Evolutionary conservation across 2,797 vertebrate genomes (phyloP), one percentile per base, ranked within the genome.

Genomic region (Tolypeutes matacus): DNA sequence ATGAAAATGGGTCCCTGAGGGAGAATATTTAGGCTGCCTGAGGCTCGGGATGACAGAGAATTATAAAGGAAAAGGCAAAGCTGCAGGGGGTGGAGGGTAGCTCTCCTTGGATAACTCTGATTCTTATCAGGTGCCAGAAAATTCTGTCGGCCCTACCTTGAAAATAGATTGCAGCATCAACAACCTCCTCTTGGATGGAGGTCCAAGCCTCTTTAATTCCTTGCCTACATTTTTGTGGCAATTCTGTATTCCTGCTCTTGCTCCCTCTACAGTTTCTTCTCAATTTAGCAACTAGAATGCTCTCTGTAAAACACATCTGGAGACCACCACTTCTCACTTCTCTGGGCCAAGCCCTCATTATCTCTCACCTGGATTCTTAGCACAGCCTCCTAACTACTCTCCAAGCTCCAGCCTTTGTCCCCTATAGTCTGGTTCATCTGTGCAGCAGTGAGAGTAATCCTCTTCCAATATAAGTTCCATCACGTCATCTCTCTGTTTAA

Each of bases 71-170:
- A 27, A 49, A 88, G 27, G 53, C 7, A 25, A 20, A 17, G 7
- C 27, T 12, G 25, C 82, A 84, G 31, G n/a, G 42, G 39, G 51
- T 3, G 51, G 14, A 15, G 51, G 14, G 25, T 11, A 31, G 9
- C 34, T 78, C 53, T 85, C 18, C 18, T 86, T 58, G 67, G 13
- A 4, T 49, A 49, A 88, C 53, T 86, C 77, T 20, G 31, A 7
- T 70, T 87, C 67, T 93, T 69, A 81, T 18, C 51, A 56, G 77
- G 27, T 78, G 27, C 34, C 77, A 82, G 85, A 86, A 77, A n/a
- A 75, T 69, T 49, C 76, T 75, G 23, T n/a, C 11, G 0, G 1
- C 46, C 51, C 18, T 86, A 31, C 23, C 42, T 83, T 31, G 18
- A 67, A 92, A 69, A 91, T 56, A 64, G 82, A 67, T 49, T 49